Conservation (phyloP, 1,140 invertebrate genomes). For the Eriosoma lanigerum region DNA sequence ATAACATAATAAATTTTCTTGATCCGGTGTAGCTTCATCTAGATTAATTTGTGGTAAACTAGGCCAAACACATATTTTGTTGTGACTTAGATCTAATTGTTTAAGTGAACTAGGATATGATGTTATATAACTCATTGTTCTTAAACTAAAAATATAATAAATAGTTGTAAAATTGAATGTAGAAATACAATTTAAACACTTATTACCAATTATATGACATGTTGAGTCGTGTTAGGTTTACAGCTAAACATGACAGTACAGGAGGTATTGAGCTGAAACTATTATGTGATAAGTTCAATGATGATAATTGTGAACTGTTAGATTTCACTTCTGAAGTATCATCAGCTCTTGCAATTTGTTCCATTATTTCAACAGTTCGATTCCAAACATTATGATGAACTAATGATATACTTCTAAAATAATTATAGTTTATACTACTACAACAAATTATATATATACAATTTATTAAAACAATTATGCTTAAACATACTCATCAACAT, state of each 20-base stretch:
- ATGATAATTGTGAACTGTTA: conserved; percentile 65
- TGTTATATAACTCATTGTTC: conserved; percentile 80
- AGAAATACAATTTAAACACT: conserved; percentile 8
- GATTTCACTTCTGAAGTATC: conserved; percentile 54
- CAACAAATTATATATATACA: not conserved
- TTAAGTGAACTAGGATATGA: conserved; percentile 85
- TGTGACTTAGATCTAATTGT: conserved; percentile 90
- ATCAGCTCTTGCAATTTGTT: conserved; percentile 65
- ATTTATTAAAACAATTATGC: not conserved
- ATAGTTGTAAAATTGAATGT: not conserved
- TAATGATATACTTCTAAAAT: conserved; percentile 45
- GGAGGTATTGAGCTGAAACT: conserved; percentile 82
- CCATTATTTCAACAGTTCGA: conserved; percentile 68
- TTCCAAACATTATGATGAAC: conserved; percentile 73
- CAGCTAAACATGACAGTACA: conserved; percentile 85
- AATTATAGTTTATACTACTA: not conserved
- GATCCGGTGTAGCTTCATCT: conserved; percentile 35
- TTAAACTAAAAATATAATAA: conserved; percentile 55
- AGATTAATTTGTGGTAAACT: conserved; percentile 69
- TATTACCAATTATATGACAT: conserved; percentile 79
- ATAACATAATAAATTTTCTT: conserved; percentile 52
- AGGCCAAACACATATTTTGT: conserved; percentile 86
- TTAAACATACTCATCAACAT: conserved; percentile 36
- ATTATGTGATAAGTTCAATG: conserved; percentile 89
- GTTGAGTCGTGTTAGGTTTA: conserved; percentile 82